Evolutionary conservation across 2,113 vertebrate genomes (phyloP), one percentile per base, ranked within the genome.

Genomic region (Mormyrus lacerda): DNA sequence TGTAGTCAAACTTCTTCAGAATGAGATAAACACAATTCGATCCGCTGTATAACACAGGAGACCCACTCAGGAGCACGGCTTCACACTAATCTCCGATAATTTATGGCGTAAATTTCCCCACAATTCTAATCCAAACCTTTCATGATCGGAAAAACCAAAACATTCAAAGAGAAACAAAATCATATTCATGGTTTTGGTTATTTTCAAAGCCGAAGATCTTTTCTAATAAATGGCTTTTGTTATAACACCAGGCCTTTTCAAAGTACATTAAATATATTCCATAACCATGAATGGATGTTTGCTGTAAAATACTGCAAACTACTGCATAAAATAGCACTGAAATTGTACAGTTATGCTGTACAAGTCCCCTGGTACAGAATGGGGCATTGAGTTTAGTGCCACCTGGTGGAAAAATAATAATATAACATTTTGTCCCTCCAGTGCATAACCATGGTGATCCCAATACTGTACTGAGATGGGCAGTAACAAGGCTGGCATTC

Each of bases 121-220:
- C 73, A 79, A 89, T 69, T 55, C 44, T 86, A 88, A 90, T 89
- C 15, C 45, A 83, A 89, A 31, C 42, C 82, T 89, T 89, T 92
- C 84, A 88, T 90, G 79, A 82, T 19, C 31, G 48, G 91, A 90
- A 89, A 55, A 65, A 73, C 45, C 27, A 51, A 19, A 88, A 76
- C 44, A 85, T 73, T 91, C 65, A 89, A 88, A 61, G 50, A 88
- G 65, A 88, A 85, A 53, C 76, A 89, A 85, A 87, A 89, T 53
- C 53, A 82, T 86, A 90, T 89, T 83, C 73, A 87, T 39, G 79
- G 44, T n/a, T 84, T 88, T 45, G 61, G 35, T 83, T 76, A 27
- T 90, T 91, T 89, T 90, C 89, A 90, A 88, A 85, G 53, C 79
- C 17, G 35, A 0, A 1, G 35, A 24, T 55, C 9, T 45, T 58